Evolutionary conservation across 2,888 invertebrate genomes (phyloP).

Genomic region (Tiphia femorata): DNA sequence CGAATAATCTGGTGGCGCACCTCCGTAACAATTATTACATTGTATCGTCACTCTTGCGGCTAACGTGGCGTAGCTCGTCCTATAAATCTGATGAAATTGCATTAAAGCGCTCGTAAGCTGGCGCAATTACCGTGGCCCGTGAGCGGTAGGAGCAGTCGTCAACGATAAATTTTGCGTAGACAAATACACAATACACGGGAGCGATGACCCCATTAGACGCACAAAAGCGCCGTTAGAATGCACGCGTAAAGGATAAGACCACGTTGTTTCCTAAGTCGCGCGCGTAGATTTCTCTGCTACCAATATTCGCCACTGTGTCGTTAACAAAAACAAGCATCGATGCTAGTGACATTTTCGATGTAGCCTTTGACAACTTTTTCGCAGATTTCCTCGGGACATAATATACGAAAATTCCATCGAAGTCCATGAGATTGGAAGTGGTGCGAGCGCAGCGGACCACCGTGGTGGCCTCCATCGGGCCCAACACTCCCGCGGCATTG

Average conservation of each 20-base stretch:
- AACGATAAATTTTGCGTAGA: constrained; percentile 35
- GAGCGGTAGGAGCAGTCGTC: constrained; percentile 25
- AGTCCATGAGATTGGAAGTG: too few relatives aligned
- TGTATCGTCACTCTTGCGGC: constrained; percentile 16
- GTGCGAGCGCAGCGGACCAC: constrained; percentile 15
- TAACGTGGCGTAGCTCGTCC: constrained; percentile 13
- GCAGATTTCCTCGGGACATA: too few relatives aligned
- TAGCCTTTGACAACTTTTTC: too few relatives aligned
- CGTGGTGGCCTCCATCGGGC: background rate
- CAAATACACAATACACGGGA: too few relatives aligned
- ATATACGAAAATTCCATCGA: constrained; percentile 35
- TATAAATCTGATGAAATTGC: constrained; percentile 38
- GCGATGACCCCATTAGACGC: too few relatives aligned
- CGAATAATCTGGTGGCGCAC: background rate
- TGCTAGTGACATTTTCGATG: too few relatives aligned
- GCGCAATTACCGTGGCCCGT: constrained; percentile 29
- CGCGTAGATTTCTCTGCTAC: too few relatives aligned
- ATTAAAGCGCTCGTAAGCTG: constrained; percentile 18
- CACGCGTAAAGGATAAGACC: too few relatives aligned
- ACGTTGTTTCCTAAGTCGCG: too few relatives aligned
- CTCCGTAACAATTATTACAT: constrained; percentile 5
- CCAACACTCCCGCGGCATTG: constrained; percentile 32
- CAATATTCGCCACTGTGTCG: too few relatives aligned
- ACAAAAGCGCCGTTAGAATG: too few relatives aligned
- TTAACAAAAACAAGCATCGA: too few relatives aligned